Percentiles rank a stretch among this genome's conserved stretches.
phyloP scores from a whole-genome alignment of 2,888 invertebrate genomes.

The Lycia hirtaria region DNA sequence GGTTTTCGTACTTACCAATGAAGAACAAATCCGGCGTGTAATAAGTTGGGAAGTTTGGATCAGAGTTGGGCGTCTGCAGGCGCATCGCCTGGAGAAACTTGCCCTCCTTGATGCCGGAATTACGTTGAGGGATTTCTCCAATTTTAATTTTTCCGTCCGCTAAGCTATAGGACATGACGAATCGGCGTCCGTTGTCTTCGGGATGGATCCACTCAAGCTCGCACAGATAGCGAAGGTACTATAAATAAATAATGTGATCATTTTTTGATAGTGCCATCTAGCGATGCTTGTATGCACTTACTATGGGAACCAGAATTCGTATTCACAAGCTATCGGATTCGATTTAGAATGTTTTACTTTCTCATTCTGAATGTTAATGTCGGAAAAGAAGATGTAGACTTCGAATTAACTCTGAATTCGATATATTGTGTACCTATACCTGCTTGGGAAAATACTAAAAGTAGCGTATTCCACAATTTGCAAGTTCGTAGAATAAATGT shows the following conservation, averaged over 20 bases:
- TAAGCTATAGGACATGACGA: conserved; percentile 91
- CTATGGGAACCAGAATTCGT: too few relatives aligned
- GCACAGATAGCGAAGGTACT: conserved; percentile 90
- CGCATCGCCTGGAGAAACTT: conserved; percentile 89
- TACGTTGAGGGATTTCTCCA: conserved; percentile 89
- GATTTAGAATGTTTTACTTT: too few relatives aligned
- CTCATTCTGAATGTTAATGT: too few relatives aligned
- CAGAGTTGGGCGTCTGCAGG: conserved; percentile 88
- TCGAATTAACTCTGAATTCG: too few relatives aligned
- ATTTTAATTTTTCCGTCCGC: conserved; percentile 91
- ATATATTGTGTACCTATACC: too few relatives aligned
- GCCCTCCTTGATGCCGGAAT: conserved; percentile 91
- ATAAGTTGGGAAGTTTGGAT: conserved; percentile 89
- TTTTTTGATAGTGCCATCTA: too few relatives aligned
- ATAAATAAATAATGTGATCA: conserved; percentile 6
- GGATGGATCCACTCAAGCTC: conserved; percentile 91
- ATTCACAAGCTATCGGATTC: too few relatives aligned
- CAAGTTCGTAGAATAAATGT: too few relatives aligned
- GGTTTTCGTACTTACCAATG: conserved; percentile 85
- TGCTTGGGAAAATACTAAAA: too few relatives aligned
- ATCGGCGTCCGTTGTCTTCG: conserved; percentile 90
- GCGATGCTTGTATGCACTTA: too few relatives aligned
- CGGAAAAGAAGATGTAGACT: too few relatives aligned
- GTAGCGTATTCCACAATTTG: too few relatives aligned
- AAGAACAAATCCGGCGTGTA: conserved; percentile 92